A percentile compares a stretch with the other conserved stretches of the same genome.
phyloP scores from a whole-genome alignment of 2,888 invertebrate species.

The Drosophila paramelanica region DNA sequence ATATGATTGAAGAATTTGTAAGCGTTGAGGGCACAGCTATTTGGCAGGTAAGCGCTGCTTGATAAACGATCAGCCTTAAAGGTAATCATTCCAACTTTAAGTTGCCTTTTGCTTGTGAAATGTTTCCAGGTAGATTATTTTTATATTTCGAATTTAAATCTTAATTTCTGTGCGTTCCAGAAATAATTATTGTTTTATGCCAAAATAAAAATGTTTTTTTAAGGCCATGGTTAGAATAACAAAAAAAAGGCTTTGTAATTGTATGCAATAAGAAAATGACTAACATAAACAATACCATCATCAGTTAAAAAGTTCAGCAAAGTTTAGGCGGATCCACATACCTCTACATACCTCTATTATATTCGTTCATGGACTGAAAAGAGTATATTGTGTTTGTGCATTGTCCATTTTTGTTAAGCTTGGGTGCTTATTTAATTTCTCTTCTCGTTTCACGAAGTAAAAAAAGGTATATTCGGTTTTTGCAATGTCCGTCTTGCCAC shows the following conservation, averaged over 20 bases:
- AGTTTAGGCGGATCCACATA: constrained; percentile 26
- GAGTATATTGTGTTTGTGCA: too few relatives aligned
- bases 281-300: constrained; percentile 47
- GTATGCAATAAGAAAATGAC: constrained; percentile 8
- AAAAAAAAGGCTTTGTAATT: not conserved
- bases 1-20: constrained; percentile 24
- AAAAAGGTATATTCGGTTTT: too few relatives aligned
- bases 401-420: too few relatives aligned
- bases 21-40: constrained; percentile 6
- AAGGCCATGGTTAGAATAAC: too few relatives aligned
- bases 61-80: not conserved
- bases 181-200: too few relatives aligned
- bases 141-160: not conserved
- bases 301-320: constrained; percentile 51
- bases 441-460: too few relatives aligned
- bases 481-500: too few relatives aligned
- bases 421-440: too few relatives aligned
- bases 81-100: constrained; percentile 5
- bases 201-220: too few relatives aligned
- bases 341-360: constrained; percentile 10
- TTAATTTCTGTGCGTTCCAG: not conserved
- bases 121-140: not conserved
- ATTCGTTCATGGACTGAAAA: too few relatives aligned
- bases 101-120: not conserved
- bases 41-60: not conserved